A percentile compares a stretch with the other conserved stretches of the same genome.
These are phyloP conservation scores for Limulus polyphemus DNA, from an alignment of 2,888 invertebrate genomes.

Conservation along the genomic window DNA sequence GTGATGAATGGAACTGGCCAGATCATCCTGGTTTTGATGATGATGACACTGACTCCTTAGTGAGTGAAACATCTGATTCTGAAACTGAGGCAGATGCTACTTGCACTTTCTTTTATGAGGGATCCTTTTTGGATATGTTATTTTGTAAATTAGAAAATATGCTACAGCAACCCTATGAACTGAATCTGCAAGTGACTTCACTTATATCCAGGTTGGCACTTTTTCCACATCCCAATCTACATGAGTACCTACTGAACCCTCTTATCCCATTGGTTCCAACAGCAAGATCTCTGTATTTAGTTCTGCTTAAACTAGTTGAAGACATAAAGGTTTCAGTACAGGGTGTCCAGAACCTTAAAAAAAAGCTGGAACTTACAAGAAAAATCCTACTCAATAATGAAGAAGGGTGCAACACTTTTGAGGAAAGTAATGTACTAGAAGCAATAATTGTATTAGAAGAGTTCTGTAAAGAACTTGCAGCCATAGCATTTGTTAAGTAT, in stretches of 20 bases:
- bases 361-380: conserved; percentile 49
- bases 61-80: conserved; percentile 42
- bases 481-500: conserved; percentile 64
- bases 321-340: conserved; percentile 44
- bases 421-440: conserved; percentile 41
- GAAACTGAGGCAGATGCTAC: conserved; percentile 47
- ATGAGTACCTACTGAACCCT: conserved; percentile 58
- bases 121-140: conserved; percentile 55
- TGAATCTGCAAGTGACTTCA: conserved; percentile 54
- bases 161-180: conserved; percentile 52
- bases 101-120: conserved; percentile 47
- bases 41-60: conserved; percentile 24
- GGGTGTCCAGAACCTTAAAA: conserved; percentile 48
- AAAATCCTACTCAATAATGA: conserved; percentile 46
- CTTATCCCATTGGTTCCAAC: conserved; percentile 48
- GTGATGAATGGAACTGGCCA: conserved; percentile 43
- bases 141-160: conserved; percentile 51
- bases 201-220: conserved; percentile 57
- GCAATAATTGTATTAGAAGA: conserved; percentile 63
- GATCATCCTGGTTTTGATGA: conserved; percentile 35
- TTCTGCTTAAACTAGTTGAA: conserved; percentile 36
- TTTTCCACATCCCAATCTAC: conserved; percentile 58
- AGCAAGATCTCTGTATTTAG: conserved; percentile 49
- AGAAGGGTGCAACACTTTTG: conserved; percentile 41
- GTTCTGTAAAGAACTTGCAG: conserved; percentile 67